Evolutionary conservation across 2,888 invertebrate species (phyloP), one percentile per base, ranked within the genome.

Genomic region (Nomada ferruginata): DNA sequence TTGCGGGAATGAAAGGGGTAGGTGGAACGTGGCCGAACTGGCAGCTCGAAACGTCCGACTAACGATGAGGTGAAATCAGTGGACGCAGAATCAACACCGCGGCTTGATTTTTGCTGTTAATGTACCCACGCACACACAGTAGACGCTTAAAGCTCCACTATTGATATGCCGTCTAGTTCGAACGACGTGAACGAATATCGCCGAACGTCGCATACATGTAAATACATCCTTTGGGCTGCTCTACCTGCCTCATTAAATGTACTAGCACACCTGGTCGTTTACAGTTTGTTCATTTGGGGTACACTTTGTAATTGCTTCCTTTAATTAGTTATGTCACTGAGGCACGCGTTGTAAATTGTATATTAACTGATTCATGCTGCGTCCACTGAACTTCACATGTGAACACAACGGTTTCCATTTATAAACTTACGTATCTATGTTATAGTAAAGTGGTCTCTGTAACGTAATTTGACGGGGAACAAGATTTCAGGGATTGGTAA

Each of bases 21-120:
- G 36, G 20, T 18, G 69, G 23, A 68, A 76, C 69, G 57, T 44
- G 76, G 75, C 55, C 73, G 72, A 80, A 84, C 63, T 84, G 85
- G 70, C 85, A 69, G 71, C 44, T 63, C 53, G 76, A 63, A 84
- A 80, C 83, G 73, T 69, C 73, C 79, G 79, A 76, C 84, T 87
- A 83, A 83, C 87, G 84, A 85, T 75, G 86, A 86, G 83, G 83
- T 84, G 66, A 75, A 80, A 82, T 84, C 90, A 82, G 85, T 85
- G 79, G 85, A 76, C 85, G 87, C 85, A 88, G 86, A 90, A 89
- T 88, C 84, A 89, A 90, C 87, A 88, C 63, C 52, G 68, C 52
- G 73, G 65, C 64, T 80, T 88, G 86, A 86, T 87, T 87, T 89
- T 88, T 89, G 63, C 85, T 86, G 88, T 90, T 90, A 87, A 90